Conservation (phyloP, 2,797 vertebrate genomes). For the Nannoperca obscura region DNA sequence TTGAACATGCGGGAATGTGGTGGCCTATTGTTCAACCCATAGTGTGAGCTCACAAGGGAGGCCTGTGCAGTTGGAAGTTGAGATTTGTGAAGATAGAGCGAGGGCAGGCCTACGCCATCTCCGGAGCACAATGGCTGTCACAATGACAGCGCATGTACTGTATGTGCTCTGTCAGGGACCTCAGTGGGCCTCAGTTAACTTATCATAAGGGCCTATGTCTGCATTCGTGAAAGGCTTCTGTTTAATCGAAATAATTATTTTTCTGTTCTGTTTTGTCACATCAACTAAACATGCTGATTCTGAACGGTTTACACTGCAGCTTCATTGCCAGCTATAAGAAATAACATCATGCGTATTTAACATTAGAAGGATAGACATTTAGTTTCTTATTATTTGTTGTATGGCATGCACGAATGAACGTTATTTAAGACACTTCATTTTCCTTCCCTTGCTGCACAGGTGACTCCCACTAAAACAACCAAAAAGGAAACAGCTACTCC, state of each 20-base stretch:
- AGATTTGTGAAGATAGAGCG: slow-evolving; percentile 84
- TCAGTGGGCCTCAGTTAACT: slow-evolving; percentile 73
- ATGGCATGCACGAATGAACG: background rate
- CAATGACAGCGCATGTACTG: slow-evolving; percentile 83
- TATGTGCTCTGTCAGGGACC: slow-evolving; percentile 75
- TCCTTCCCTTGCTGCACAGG: slow-evolving; percentile 82
- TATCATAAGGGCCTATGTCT: slow-evolving; percentile 70
- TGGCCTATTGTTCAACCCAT: slow-evolving; percentile 84
- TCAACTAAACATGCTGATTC: slow-evolving; percentile 25
- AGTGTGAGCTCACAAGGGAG: slow-evolving; percentile 86
- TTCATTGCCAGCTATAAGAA: background rate
- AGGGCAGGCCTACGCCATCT: slow-evolving; percentile 88
- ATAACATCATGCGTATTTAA: background rate
- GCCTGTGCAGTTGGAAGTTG: slow-evolving; percentile 83
- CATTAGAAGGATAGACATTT: background rate
- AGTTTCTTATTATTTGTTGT: background rate
- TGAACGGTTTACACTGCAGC: slow-evolving; percentile 9
- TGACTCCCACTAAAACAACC: slow-evolving; percentile 88
- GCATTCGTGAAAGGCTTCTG: slow-evolving; percentile 67
- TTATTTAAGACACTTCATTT: slow-evolving; percentile 15
- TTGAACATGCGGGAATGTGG: slow-evolving; percentile 86
- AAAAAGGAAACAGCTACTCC: slow-evolving; percentile 87
- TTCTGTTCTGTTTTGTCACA: slow-evolving; percentile 34
- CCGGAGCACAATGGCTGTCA: slow-evolving; percentile 85
- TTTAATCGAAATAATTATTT: slow-evolving; percentile 60